Conservation (phyloP, 2,888 invertebrate genomes). For the Melipona bicolor region DNA sequence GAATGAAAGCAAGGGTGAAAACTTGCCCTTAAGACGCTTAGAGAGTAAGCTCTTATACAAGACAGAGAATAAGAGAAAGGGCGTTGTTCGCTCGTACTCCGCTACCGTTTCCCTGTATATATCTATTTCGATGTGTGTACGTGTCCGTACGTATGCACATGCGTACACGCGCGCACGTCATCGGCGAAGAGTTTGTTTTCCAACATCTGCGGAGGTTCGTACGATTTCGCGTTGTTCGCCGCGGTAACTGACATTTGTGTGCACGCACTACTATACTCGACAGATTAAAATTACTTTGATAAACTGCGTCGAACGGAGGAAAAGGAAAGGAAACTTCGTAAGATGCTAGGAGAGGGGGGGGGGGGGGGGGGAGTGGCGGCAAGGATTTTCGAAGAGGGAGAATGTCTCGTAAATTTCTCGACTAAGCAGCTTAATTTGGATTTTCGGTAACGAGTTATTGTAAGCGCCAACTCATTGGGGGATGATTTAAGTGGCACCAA, state of each 20-base stretch:
- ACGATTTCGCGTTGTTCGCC: constrained; percentile 26
- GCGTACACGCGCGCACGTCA: background rate
- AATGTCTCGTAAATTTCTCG: constrained; percentile 82
- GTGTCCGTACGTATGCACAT: background rate
- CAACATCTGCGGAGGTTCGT: constrained; percentile 41
- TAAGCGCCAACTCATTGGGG: constrained; percentile 75
- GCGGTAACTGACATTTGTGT: constrained; percentile 53
- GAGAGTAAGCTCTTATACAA: constrained; percentile 81
- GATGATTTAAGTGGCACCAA: constrained; percentile 72
- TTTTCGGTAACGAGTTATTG: constrained; percentile 84
- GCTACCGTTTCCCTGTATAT: constrained; percentile 21
- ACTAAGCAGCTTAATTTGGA: constrained; percentile 84
- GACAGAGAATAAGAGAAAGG: constrained; percentile 80
- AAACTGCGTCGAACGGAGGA: constrained; percentile 72
- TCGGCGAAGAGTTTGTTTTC: constrained; percentile 47
- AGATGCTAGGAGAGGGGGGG: constrained; percentile 51
- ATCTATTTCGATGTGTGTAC: constrained; percentile 27
- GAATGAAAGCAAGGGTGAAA: constrained; percentile 76
- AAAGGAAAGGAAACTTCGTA: constrained; percentile 62
- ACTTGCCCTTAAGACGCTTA: constrained; percentile 84
- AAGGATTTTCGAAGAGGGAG: constrained; percentile 57
- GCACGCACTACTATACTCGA: constrained; percentile 60
- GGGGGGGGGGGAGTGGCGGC: constrained; percentile 40
- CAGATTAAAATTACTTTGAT: constrained; percentile 84
- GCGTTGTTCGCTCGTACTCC: constrained; percentile 66